These are phyloP conservation scores for Lacerta agilis DNA, from an alignment of 2,797 vertebrate genomes.

Conservation along the genomic window DNA sequence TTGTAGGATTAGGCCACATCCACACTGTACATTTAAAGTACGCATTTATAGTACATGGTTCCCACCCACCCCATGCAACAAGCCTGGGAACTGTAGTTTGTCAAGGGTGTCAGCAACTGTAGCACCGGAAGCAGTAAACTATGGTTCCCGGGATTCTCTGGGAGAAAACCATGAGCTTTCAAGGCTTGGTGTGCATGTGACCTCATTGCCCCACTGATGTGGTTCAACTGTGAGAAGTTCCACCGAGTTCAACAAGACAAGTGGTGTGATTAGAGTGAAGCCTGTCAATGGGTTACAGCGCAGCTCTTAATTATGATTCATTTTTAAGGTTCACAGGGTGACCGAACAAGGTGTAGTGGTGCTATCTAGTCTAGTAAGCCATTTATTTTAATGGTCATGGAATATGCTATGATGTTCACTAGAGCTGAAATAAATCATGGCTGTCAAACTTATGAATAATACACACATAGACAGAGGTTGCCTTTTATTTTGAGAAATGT, in stretches of 20 bases:
- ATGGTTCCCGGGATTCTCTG: too few species aligned
- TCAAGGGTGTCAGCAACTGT: too few species aligned
- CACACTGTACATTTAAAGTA: too few species aligned
- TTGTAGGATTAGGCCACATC: not conserved
- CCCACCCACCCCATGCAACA: too few species aligned
- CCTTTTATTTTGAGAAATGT: not conserved
- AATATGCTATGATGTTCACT: slow-evolving; percentile 4
- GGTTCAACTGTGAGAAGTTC: not conserved
- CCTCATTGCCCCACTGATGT: not conserved
- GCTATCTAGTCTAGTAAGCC: not conserved
- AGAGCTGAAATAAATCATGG: not conserved
- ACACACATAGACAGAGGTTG: not conserved
- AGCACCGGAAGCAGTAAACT: too few species aligned
- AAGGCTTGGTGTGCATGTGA: too few species aligned
- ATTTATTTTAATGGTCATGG: slow-evolving; percentile 15
- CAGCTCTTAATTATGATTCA: slow-evolving; percentile 6
- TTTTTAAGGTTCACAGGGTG: slow-evolving; percentile 23
- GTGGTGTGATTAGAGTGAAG: slow-evolving; percentile 11
- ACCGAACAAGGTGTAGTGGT: not conserved
- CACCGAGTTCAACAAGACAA: not conserved
- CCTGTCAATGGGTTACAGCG: not conserved
- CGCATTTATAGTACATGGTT: too few species aligned
- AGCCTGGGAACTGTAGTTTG: too few species aligned
- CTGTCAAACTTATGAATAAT: slow-evolving; percentile 6
- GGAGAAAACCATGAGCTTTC: too few species aligned